Base-by-base conservation (phyloP, 2,113 vertebrate species). In the Psittacus erithacus region DNA sequence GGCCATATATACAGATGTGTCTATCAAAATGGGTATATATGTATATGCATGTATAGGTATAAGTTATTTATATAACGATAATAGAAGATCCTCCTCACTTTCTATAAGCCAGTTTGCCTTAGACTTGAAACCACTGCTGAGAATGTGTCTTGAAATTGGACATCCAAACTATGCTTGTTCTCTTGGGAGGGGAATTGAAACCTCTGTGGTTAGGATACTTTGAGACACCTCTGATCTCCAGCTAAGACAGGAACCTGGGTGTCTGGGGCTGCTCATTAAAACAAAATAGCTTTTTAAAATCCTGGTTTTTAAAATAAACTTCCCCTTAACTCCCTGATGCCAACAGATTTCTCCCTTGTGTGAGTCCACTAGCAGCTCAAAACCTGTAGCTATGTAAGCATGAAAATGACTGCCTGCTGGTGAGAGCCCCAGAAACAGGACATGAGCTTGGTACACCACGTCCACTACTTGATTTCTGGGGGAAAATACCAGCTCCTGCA, bases 351-450 rank as follows among this genome's bases (percentile, higher is more conserved):
- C 38, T 90, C 68, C 62, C 63, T 43, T 52, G 53, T 60, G 43
- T 38, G 82, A 86, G 27, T 50, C 62, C 49, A 35, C 35, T 53
- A 76, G 67, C n/a, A 91, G 49, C 79, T 90, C 62, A 94, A 74
- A 93, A 92, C 64, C 69, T 88, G 84, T 86, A 87, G 83, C 86
- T 82, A 90, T 86, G 68, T 52, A 89, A 92, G 44, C 44, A 86
- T 29, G 27, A 93, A 85, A 86, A 79, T 1, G 5, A 10, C n/a
- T 62, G 25, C 16, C 55, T 88, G 38, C n/a, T 67, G 70, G 64
- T 5, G 19, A 90, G 8, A 79, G 4, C 6, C 35, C 29, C 55
- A 77, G 71, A 88, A 95, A 24, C 41, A 68, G 62, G 62, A 38
- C 50, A 43, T 15, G 65, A 69, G 9, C 46, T 49, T 65, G 47